These are phyloP conservation scores for Musca domestica DNA, from an alignment of 1,140 invertebrate species.

Conservation along the genomic window DNA sequence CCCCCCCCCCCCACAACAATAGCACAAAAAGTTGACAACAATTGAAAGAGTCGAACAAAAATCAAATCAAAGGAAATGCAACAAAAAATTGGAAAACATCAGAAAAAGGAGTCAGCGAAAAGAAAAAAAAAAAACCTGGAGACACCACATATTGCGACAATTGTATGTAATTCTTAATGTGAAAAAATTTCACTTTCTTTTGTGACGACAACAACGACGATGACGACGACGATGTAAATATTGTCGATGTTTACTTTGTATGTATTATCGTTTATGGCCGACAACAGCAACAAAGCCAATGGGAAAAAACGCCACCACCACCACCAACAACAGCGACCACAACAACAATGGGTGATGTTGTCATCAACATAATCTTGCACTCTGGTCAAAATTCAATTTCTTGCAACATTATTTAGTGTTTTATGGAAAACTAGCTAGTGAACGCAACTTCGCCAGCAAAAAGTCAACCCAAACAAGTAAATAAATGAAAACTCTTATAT, in stretches of 20 bases:
- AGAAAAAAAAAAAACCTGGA: no score
- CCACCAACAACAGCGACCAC: not conserved
- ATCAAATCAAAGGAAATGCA: no score
- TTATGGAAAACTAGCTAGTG: no score
- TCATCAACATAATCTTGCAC: not conserved
- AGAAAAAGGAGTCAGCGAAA: not conserved
- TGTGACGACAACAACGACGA: constrained; percentile 6
- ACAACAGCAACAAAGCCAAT: constrained; percentile 3
- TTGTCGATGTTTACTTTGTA: constrained; percentile 8
- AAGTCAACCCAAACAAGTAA: no score
- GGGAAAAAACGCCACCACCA: not conserved
- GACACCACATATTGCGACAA: constrained; percentile 2
- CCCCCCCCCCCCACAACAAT: no score
- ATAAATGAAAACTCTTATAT: no score
- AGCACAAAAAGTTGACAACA: no score
- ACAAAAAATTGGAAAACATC: not conserved
- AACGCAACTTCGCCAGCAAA: no score
- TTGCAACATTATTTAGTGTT: no score
- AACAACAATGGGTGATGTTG: not conserved
- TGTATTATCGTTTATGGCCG: constrained; percentile 1
- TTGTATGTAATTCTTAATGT: constrained; percentile 22
- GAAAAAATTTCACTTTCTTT: constrained; percentile 22
- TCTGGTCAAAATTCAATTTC: no score
- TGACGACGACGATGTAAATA: constrained; percentile 3
- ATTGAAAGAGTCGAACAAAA: no score